Base-by-base conservation (phyloP, 2,797 vertebrate species). In the Pelodytes ibericus region DNA sequence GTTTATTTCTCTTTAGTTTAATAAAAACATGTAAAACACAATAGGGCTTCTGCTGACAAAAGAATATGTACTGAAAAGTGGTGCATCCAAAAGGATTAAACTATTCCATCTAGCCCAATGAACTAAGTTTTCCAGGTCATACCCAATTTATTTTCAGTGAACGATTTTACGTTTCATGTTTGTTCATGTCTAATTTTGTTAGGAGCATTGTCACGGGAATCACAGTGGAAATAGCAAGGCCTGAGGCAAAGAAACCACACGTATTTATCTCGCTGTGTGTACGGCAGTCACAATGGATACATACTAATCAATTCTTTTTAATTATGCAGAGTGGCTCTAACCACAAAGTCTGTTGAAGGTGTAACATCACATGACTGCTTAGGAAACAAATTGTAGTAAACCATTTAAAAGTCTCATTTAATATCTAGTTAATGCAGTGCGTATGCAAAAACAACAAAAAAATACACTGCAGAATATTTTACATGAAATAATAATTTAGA, bases 151-250 rank as follows among this genome's bases (percentile, higher is more conserved):
- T 22, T 53, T 44, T 62, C 20, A 30, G 59, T 41, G 2, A 7
- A 31, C 13, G 25, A 60, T 53, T 75, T 31, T 36, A 26, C 29
- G 61, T 68, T 75, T 64, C 39, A 36, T 61, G 24, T 68, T 60
- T 61, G 67, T 75, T 61, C 27, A 56, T 30, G 31, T 67, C 29
- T 53, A 61, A 67, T 36, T 30, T 29, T 33, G 31, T 75, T 75
- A 39, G 25, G 53, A 26, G 31, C 41, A 58, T 53, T 61, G 56
- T 62, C 56, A 60, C 29, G 25, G 62, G 20, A 62, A 61, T 72
- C 31, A 26, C 18, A 22, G 27, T 61, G 59, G 22, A 64, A 70
- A 74, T 44, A 69, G 51, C 9, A 64, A 31, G 41, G 74, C 74
- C 58, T 18, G n/a, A 31, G 61, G 67, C 56, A 39, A 25, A 66